A percentile compares a stretch with the other conserved stretches of the same genome.
These are phyloP conservation scores for Salarias fasciatus DNA, from an alignment of 2,797 vertebrate genomes.

Conservation along the genomic window DNA sequence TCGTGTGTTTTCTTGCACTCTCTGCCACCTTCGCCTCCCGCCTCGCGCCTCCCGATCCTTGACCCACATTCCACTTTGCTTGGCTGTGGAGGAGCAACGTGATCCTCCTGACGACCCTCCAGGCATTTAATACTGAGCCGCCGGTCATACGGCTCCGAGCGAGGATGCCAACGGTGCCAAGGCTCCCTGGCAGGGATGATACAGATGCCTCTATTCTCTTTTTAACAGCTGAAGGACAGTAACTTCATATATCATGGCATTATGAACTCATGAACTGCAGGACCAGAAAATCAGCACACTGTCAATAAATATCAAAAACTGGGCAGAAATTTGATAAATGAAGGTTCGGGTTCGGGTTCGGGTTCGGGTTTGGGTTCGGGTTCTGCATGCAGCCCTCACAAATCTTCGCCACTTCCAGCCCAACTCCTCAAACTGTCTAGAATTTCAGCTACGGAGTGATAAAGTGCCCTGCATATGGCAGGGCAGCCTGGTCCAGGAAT, in stretches of 20 bases:
- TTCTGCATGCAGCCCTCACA: no score
- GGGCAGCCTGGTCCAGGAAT: conserved; percentile 34
- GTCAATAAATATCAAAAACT: not conserved
- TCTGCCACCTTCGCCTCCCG: conserved; percentile 10
- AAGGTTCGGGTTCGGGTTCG: no score
- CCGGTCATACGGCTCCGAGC: conserved; percentile 57
- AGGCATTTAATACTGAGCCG: conserved; percentile 62
- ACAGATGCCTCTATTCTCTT: conserved; percentile 31
- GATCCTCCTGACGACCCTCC: conserved; percentile 62
- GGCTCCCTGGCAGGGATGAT: not conserved
- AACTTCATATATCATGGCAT: no score
- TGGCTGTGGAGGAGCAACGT: conserved; percentile 74
- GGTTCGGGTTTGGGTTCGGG: no score
- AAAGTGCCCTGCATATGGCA: conserved; percentile 47
- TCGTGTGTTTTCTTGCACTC: conserved; percentile 39
- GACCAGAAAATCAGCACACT: not conserved
- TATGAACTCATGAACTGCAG: not conserved
- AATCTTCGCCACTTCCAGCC: not conserved
- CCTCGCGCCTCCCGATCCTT: conserved; percentile 23
- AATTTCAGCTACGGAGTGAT: conserved; percentile 48
- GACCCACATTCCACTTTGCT: conserved; percentile 70
- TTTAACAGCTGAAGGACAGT: not conserved
- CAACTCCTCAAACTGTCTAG: conserved; percentile 14
- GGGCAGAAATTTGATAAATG: not conserved
- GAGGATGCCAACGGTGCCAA: conserved; percentile 47